These are phyloP conservation scores for Arrhamphus sclerolepis DNA, from an alignment of 2,797 vertebrate species.

Conservation along the genomic window DNA sequence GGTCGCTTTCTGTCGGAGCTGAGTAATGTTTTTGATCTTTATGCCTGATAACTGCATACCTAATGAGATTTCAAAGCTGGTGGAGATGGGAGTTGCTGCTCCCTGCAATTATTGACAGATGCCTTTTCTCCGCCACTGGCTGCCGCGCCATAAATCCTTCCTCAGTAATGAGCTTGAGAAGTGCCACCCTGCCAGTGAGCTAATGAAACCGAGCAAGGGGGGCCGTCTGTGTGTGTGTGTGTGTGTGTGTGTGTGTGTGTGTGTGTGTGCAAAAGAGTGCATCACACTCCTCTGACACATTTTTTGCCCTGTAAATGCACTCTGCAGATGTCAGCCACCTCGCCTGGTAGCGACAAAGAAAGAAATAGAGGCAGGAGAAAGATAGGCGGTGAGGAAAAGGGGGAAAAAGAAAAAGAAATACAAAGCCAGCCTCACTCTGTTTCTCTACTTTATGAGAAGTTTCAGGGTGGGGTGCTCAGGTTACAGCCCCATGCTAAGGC, in stretches of 20 bases:
- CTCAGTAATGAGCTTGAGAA: constrained; percentile 99
- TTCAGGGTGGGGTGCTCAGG: constrained; percentile 68
- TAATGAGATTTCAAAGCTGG: constrained; percentile 99
- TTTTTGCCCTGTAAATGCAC: constrained; percentile 98
- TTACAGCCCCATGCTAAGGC: constrained; percentile 82
- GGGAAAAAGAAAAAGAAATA: constrained; percentile 12
- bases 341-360: constrained; percentile 81
- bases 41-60: constrained; percentile 99
- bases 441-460: constrained; percentile 64
- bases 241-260: constrained; percentile 32
- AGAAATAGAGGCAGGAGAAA: constrained; percentile 68
- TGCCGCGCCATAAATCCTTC: constrained; percentile 99
- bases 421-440: constrained; percentile 51
- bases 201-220: constrained; percentile 94
- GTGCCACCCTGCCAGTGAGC: constrained; percentile 99
- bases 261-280: constrained; percentile 68
- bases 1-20: constrained; percentile 99
- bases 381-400: constrained; percentile 48
- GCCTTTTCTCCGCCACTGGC: constrained; percentile 99
- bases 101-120: constrained; percentile 99
- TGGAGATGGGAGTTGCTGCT: constrained; percentile 96
- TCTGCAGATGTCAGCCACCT: constrained; percentile 98
- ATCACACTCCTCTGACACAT: constrained; percentile 95
- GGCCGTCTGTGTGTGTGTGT: constrained; percentile 34
- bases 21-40: constrained; percentile 99